Conservation (phyloP, 2,888 invertebrate species). For the Serrognathus titanus region DNA sequence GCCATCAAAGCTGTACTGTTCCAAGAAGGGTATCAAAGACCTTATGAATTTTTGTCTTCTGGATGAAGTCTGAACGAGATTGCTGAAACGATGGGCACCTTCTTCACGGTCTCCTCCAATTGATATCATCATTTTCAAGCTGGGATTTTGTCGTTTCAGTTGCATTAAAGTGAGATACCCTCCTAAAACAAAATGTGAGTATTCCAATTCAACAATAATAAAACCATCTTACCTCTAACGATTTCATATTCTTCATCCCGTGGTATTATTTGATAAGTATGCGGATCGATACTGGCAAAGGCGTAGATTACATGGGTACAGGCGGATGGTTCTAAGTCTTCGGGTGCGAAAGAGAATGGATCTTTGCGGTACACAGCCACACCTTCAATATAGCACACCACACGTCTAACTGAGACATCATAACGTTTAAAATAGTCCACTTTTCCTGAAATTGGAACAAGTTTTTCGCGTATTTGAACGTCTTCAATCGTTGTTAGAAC, state of each 20-base stretch:
- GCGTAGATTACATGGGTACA: slow-evolving; percentile 76
- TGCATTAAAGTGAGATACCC: slow-evolving; percentile 69
- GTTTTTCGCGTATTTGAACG: neutral
- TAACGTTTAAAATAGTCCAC: neutral
- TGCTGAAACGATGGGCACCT: slow-evolving; percentile 60
- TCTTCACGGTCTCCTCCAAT: slow-evolving; percentile 66
- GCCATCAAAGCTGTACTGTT: slow-evolving; percentile 74
- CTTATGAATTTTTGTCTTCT: slow-evolving; percentile 59
- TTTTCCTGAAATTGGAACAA: neutral
- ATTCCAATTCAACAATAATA: neutral
- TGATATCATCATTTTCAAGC: slow-evolving; percentile 68
- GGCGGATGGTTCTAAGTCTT: slow-evolving; percentile 60
- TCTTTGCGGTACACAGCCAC: slow-evolving; percentile 65
- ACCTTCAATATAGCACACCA: slow-evolving; percentile 70
- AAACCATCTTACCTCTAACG: slow-evolving; percentile 57
- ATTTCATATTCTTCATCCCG: slow-evolving; percentile 69
- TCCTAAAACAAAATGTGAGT: slow-evolving; percentile 49
- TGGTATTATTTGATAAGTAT: slow-evolving; percentile 59
- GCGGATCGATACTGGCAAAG: slow-evolving; percentile 67
- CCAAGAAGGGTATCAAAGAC: slow-evolving; percentile 62
- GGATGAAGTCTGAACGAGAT: slow-evolving; percentile 57
- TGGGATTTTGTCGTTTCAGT: slow-evolving; percentile 63
- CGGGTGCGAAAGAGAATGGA: slow-evolving; percentile 63
- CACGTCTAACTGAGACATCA: slow-evolving; percentile 38
- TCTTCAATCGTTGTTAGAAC: too few species aligned